Conservation (phyloP, 1,140 invertebrate genomes). For the Drosophila equinoxialis region DNA sequence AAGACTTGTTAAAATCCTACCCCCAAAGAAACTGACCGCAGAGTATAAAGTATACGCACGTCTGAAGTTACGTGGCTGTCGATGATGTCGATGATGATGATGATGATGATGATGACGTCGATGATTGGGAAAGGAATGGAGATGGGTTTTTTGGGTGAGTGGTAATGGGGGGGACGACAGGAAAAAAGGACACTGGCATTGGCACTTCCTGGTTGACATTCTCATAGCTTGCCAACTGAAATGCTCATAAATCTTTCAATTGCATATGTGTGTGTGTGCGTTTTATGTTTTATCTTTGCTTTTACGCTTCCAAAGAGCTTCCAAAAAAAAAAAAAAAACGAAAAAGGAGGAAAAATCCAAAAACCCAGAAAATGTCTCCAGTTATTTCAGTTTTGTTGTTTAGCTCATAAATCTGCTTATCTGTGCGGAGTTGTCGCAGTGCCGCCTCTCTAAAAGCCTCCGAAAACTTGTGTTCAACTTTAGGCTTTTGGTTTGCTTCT, state of each 20-base stretch:
- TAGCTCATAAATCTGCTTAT: conserved; percentile 81
- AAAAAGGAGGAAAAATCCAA: conserved; percentile 33
- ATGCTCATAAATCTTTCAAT: conserved; percentile 50
- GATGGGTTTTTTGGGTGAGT: background rate
- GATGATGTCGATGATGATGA: conserved; percentile 34
- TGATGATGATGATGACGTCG: conserved; percentile 22
- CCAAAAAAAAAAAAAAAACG: background rate
- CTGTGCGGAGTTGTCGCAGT: conserved; percentile 59
- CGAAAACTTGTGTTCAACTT: conserved; percentile 41
- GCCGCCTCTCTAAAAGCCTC: conserved; percentile 51
- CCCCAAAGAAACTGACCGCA: conserved; percentile 52
- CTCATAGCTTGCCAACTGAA: conserved; percentile 39
- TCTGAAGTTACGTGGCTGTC: conserved; percentile 63
- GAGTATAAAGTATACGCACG: conserved; percentile 74
- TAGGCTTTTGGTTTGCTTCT: conserved; percentile 35
- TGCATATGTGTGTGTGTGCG: conserved; percentile 28
- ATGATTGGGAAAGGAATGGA: background rate
- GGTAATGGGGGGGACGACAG: background rate
- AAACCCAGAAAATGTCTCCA: conserved; percentile 67
- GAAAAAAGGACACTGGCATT: conserved; percentile 49
- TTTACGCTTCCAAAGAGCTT: conserved; percentile 17
- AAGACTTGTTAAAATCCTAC: conserved; percentile 21
- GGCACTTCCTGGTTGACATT: conserved; percentile 57
- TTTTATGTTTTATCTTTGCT: conserved; percentile 41
- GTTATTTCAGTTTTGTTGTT: conserved; percentile 79